These are phyloP conservation scores for Hylaeus volcanicus DNA, from an alignment of 1,140 invertebrate species.

Conservation along the genomic window DNA sequence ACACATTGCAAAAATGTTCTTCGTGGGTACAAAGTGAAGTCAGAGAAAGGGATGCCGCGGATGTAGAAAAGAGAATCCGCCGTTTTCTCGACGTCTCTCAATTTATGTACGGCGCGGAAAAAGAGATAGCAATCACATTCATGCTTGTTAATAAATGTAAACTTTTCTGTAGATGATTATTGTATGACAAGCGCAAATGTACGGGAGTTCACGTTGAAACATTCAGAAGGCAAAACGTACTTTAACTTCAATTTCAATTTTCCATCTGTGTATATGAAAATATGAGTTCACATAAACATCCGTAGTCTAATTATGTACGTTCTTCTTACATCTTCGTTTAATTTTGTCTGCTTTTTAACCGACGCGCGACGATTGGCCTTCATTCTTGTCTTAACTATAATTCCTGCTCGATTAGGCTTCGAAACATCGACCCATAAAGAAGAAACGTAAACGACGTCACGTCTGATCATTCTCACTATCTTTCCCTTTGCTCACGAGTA, in stretches of 20 bases:
- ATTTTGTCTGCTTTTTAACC: too few species aligned
- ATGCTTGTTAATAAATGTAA: too few species aligned
- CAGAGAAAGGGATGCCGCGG: background rate
- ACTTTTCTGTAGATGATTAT: too few species aligned
- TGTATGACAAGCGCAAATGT: too few species aligned
- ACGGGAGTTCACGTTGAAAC: too few species aligned
- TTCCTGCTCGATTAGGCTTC: constrained; percentile 57
- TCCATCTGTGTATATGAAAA: too few species aligned
- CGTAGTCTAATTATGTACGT: too few species aligned
- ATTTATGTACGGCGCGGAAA: constrained; percentile 39
- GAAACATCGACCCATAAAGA: constrained; percentile 66
- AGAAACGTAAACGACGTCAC: constrained; percentile 66
- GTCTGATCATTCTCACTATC: constrained; percentile 43
- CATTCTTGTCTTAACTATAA: background rate
- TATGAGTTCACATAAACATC: too few species aligned
- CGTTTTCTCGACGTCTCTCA: constrained; percentile 21
- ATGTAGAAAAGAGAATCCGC: background rate
- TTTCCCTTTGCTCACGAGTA: constrained; percentile 22
- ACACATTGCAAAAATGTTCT: constrained; percentile 55
- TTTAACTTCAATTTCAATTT: too few species aligned
- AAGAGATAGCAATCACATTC: background rate
- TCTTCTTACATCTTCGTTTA: too few species aligned
- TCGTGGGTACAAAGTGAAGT: background rate
- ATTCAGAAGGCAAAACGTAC: too few species aligned
- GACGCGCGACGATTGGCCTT: background rate